These are phyloP conservation scores for Tanytarsus gracilentus DNA, from an alignment of 2,888 invertebrate genomes.

Conservation along the genomic window DNA sequence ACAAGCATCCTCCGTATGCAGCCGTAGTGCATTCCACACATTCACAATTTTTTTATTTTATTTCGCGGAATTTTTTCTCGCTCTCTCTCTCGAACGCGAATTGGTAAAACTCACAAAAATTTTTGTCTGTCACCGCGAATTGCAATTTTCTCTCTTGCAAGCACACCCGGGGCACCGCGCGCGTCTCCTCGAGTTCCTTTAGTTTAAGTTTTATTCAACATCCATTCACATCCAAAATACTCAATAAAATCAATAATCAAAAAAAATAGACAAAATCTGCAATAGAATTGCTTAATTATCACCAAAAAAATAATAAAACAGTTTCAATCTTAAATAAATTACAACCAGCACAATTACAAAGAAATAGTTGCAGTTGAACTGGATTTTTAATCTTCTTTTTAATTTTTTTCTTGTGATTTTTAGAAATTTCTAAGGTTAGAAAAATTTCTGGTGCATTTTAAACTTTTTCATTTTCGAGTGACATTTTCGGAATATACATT, in stretches of 20 bases:
- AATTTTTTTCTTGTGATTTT: not conserved
- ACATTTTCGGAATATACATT: not conserved
- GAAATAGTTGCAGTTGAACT: conserved; percentile 4
- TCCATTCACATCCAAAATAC: conserved; percentile 10
- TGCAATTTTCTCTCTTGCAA: conserved; percentile 13
- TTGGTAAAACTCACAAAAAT: conserved; percentile 12
- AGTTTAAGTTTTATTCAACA: conserved; percentile 27
- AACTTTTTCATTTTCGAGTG: not conserved
- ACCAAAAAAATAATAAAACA: conserved; percentile 9
- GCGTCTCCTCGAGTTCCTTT: conserved; percentile 15
- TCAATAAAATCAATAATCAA: conserved; percentile 14
- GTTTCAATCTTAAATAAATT: too few species aligned
- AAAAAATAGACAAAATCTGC: not conserved
- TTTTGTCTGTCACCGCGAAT: conserved; percentile 8
- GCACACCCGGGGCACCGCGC: conserved; percentile 7
- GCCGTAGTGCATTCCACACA: conserved; percentile 4
- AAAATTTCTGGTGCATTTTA: not conserved
- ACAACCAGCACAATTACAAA: not conserved
- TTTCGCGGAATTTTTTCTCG: not conserved
- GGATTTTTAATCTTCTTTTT: not conserved
- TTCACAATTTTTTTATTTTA: not conserved
- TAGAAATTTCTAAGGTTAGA: not conserved
- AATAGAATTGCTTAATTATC: not conserved
- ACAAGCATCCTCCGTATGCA: not conserved
- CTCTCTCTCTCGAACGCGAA: not conserved